Evolutionary conservation across 1,140 invertebrate genomes (phyloP).

Genomic region (Sycophila sp.): DNA sequence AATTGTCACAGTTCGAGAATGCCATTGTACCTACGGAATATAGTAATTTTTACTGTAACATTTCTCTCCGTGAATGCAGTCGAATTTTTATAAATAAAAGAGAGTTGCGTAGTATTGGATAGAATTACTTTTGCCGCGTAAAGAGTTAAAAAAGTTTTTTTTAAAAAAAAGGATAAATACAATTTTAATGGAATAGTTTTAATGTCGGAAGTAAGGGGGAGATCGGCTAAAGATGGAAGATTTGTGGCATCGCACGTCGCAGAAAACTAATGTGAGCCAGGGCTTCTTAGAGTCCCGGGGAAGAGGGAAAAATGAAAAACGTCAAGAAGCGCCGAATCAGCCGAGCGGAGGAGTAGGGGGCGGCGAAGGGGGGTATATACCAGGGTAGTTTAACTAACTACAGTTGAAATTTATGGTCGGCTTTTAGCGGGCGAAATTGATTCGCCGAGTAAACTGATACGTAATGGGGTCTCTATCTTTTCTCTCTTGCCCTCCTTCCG

Average conservation of each 20-base stretch:
- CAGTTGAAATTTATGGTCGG: conserved; percentile 51
- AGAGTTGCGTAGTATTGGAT: too few species aligned
- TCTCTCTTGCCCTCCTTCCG: conserved; percentile 17
- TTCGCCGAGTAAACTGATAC: conserved; percentile 55
- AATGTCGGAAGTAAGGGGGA: not conserved
- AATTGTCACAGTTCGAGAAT: too few species aligned
- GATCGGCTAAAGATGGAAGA: conserved; percentile 3
- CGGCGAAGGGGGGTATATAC: too few species aligned
- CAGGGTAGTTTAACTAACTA: conserved; percentile 40
- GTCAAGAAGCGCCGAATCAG: conserved; percentile 48
- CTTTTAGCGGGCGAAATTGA: conserved; percentile 54
- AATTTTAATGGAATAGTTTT: too few species aligned
- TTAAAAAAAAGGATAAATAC: too few species aligned
- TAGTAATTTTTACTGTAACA: too few species aligned
- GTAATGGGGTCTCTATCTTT: conserved; percentile 46
- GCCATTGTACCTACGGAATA: too few species aligned
- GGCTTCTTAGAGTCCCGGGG: not conserved
- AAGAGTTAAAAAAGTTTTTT: too few species aligned
- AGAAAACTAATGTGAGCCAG: conserved; percentile 38
- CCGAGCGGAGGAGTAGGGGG: not conserved
- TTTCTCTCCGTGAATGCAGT: too few species aligned
- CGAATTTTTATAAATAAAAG: too few species aligned
- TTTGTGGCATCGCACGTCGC: conserved; percentile 18
- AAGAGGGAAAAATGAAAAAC: conserved; percentile 38
- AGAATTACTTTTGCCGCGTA: too few species aligned